These are phyloP conservation scores for Mustela nigripes DNA, from an alignment of 2,113 vertebrate species.

Conservation along the genomic window DNA sequence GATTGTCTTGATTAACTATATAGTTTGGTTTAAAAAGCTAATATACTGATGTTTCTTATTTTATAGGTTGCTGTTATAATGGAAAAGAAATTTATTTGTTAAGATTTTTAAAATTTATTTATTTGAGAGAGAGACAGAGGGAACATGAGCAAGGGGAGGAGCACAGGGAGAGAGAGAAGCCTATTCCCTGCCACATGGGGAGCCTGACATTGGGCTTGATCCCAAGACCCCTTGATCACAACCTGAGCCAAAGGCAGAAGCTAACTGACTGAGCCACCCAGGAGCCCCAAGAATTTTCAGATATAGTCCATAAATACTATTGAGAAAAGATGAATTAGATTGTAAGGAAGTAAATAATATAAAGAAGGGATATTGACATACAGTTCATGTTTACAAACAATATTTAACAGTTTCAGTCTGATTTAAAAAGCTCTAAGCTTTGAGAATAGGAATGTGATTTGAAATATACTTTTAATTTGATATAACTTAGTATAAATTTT, in stretches of 20 bases:
- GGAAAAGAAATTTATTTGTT: not conserved
- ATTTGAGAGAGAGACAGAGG: not conserved
- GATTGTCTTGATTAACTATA: not conserved
- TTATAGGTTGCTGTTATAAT: slow-evolving; percentile 21
- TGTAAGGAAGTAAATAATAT: slow-evolving; percentile 10
- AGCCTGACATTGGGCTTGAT: not conserved
- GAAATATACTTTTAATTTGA: not conserved
- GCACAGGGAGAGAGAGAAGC: not conserved
- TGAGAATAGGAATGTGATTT: slow-evolving; percentile 33
- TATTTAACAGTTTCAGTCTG: not conserved
- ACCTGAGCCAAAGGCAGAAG: not conserved
- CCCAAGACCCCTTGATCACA: not conserved
- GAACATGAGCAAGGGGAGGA: not conserved
- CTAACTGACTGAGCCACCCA: not conserved
- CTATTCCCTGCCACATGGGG: not conserved
- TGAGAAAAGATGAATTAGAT: slow-evolving; percentile 18
- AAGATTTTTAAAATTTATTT: not conserved
- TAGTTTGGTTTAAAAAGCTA: not conserved
- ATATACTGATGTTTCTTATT: not conserved
- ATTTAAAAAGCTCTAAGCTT: not conserved
- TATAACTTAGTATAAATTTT: not conserved
- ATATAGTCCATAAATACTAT: not conserved
- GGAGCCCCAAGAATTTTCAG: not conserved
- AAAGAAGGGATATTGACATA: not conserved
- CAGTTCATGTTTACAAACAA: slow-evolving; percentile 15